Conservation (phyloP, 2,113 vertebrate genomes). For the Accipiter virgatus region DNA sequence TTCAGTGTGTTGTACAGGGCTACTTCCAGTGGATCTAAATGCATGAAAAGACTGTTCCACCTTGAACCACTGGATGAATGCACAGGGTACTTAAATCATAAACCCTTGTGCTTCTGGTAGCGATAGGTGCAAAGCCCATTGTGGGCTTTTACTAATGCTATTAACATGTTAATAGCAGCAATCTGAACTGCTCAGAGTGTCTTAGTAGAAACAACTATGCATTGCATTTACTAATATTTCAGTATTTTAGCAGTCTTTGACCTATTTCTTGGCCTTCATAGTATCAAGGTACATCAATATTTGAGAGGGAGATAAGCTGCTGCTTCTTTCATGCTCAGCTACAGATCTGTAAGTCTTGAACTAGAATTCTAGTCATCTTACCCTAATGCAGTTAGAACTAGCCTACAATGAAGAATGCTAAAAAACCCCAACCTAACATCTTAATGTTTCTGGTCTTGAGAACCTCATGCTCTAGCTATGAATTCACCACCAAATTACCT, state of each 20-base stretch:
- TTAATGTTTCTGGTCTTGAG: neutral
- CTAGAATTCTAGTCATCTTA: neutral
- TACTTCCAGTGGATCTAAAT: neutral
- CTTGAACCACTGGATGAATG: neutral
- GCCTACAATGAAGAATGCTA: neutral
- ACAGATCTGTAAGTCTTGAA: neutral
- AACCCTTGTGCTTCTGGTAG: neutral
- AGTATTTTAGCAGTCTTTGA: neutral
- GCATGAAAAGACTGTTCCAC: neutral
- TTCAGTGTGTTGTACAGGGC: neutral
- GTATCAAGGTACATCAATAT: neutral
- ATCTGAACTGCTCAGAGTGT: neutral
- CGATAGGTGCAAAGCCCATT: neutral
- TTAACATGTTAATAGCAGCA: neutral
- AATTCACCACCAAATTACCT: neutral
- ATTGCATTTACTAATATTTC: neutral
- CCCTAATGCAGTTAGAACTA: neutral
- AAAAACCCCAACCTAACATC: neutral
- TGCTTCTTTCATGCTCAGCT: neutral
- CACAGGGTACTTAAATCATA: neutral
- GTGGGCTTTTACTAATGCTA: neutral
- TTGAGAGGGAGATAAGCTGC: neutral
- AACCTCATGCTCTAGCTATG: neutral
- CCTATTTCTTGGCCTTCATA: neutral
- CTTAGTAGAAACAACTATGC: neutral